Evolutionary conservation across 2,888 invertebrate species (phyloP).

Genomic region (Chrysotoxum bicinctum): DNA sequence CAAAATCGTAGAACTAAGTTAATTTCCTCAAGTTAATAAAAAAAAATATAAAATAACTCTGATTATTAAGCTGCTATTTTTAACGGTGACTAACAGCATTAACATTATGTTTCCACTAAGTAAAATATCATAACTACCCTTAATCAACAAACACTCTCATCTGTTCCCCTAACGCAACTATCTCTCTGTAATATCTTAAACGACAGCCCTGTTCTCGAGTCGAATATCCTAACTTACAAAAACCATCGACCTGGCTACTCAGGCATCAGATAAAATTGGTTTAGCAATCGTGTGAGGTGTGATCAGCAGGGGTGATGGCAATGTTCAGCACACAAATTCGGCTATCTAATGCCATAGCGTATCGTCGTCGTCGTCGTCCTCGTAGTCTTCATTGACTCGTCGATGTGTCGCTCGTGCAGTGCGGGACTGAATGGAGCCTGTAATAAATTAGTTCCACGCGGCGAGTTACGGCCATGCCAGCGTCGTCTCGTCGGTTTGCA

Average conservation of each 20-base stretch:
- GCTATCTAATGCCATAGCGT: not conserved
- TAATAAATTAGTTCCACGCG: conserved; percentile 49
- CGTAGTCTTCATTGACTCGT: not conserved
- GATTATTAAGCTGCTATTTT: too few species aligned
- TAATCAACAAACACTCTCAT: too few species aligned
- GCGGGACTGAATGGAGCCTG: not conserved
- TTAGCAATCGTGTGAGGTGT: conserved; percentile 53
- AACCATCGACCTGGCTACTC: conserved; percentile 21
- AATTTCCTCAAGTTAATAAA: too few species aligned
- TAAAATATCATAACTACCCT: too few species aligned
- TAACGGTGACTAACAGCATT: too few species aligned
- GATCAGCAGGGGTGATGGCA: conserved; percentile 45
- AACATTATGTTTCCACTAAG: too few species aligned
- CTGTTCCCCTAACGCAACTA: not conserved
- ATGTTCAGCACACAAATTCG: conserved; percentile 13
- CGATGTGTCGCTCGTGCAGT: not conserved
- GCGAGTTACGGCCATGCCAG: not conserved
- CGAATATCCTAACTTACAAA: not conserved
- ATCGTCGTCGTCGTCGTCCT: not conserved
- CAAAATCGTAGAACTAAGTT: too few species aligned
- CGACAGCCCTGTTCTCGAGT: not conserved
- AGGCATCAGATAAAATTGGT: conserved; percentile 40
- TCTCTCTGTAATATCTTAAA: not conserved
- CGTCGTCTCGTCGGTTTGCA: conserved; percentile 1
- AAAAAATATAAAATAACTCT: too few species aligned